Evolutionary conservation across 2,797 vertebrate genomes (phyloP), one percentile per base, ranked within the genome.

Genomic region (Oophaga sylvatica): DNA sequence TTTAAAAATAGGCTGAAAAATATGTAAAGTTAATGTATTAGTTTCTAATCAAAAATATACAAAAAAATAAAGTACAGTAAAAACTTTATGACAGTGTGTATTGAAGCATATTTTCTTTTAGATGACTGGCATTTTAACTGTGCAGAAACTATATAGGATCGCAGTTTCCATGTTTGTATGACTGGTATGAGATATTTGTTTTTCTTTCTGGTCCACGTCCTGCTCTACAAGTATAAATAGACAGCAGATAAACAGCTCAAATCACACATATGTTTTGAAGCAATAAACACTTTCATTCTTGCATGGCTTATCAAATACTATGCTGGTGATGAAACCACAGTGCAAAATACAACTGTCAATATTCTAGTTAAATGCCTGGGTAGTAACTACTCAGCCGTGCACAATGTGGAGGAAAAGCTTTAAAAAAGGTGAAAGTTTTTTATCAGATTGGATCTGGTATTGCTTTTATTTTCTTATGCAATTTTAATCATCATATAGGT

Each of bases 191-290:
- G 7, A 8, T 35, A 15, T 19, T 35, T 71, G 31, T 19, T 63
- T 71, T 17, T 41, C 19, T 45, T 20, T 41, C 63, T 62, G 65
- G 35, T 78, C 53, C 67, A 63, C 71, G 63, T 20, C 41, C 19
- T 62, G n/a, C 80, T 67, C 35, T 75, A 65, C 81, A 70, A 88
- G 56, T 88, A 88, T 80, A 88, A 88, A 88, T 84, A 88, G 81
- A 84, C 76, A 80, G 67, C 76, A 62, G 81, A 88, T 84, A 88
- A 88, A 84, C 87, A 84, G 76, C 87, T 88, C 81, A 88, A 88
- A 76, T 80, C 81, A 88, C 81, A 88, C 75, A 84, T 65, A 78
- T 83, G 71, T 88, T 84, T 73, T 62, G 65, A 88, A 80, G 87
- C 76, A 80, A 84, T 88, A 88, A 88, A 88, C 76, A 84, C 81